Evolutionary conservation across 2,888 invertebrate species (phyloP).

Genomic region (Podabrus alpinus): DNA sequence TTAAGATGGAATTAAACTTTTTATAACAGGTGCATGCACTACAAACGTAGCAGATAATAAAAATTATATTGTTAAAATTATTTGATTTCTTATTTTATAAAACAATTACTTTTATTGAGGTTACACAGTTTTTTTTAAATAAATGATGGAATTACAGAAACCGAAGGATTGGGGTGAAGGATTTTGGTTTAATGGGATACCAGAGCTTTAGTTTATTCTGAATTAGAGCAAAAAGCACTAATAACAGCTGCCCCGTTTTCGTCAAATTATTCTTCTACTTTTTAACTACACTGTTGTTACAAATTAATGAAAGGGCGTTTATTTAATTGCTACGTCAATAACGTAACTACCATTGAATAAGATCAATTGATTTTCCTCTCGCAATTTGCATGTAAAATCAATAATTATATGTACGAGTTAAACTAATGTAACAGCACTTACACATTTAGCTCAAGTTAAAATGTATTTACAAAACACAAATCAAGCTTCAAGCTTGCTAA

Average conservation of each 20-base stretch:
- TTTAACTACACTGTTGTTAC: neutral
- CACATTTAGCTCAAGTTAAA: no score
- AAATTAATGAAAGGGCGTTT: neutral
- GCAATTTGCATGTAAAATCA: neutral
- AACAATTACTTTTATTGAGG: neutral
- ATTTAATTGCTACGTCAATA: neutral
- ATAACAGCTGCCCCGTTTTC: neutral
- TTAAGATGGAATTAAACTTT: neutral
- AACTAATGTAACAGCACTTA: neutral
- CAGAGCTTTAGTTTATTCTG: neutral
- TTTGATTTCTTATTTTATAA: neutral
- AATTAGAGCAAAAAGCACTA: neutral
- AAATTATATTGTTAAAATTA: neutral
- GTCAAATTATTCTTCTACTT: neutral
- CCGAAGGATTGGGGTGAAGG: neutral
- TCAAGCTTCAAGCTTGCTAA: neutral
- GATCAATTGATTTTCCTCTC: neutral
- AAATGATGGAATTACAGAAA: neutral
- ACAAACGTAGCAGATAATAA: no score
- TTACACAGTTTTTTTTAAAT: neutral
- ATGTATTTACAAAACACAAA: neutral
- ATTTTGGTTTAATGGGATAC: neutral
- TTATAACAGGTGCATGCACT: neutral
- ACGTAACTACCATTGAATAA: neutral
- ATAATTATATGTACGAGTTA: neutral